Base-by-base conservation (phyloP, 2,113 vertebrate species). In the Phalacrocorax aristotelis region DNA sequence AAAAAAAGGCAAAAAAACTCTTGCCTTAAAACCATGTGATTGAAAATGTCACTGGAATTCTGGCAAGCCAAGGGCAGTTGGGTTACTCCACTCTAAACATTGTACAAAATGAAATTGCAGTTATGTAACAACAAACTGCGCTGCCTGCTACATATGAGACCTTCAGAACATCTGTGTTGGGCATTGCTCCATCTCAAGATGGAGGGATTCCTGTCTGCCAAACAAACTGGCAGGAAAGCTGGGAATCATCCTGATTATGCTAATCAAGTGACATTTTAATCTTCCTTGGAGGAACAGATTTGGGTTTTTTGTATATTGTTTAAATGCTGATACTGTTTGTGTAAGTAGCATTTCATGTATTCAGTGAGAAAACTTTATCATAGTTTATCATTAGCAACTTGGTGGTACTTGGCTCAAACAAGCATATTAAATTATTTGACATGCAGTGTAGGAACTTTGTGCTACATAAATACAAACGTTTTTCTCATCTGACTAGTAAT, bases 151-250 rank as follows among this genome's bases (percentile, higher is more conserved):
- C 64, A 65, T 48, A 11, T 2, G 51, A 92, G 94, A 88, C 94
- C 96, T 93, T 92, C 79, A 71, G 87, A 97, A 96, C 94, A 96
- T 97, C 93, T 96, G 94, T 95, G 70, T 80, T 92, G 87, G 94
- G 94, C 93, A 75, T 52, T 78, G 46, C 69, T 96, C 85, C 93
- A 91, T 94, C 71, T 75, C 68, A 64, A 84, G 79, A 86, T 88
- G 84, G 78, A 88, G 69, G n/a, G 30, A 81, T 86, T 95, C 71
- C 89, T 96, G 83, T 60, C 87, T 97, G 96, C 87, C 94, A 95
- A 58, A 62, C 83, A 93, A 96, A 49, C 91, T 97, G 92, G 72
- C 87, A 94, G 71, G 82, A 79, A 86, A 75, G 55, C 57, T 57
- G 69, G 52, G 85, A 95, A 52, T 93, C 49, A 1, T 92, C 79